These are phyloP conservation scores for Mesoclemmys tuberculata DNA, from an alignment of 2,113 vertebrate genomes.

Conservation along the genomic window DNA sequence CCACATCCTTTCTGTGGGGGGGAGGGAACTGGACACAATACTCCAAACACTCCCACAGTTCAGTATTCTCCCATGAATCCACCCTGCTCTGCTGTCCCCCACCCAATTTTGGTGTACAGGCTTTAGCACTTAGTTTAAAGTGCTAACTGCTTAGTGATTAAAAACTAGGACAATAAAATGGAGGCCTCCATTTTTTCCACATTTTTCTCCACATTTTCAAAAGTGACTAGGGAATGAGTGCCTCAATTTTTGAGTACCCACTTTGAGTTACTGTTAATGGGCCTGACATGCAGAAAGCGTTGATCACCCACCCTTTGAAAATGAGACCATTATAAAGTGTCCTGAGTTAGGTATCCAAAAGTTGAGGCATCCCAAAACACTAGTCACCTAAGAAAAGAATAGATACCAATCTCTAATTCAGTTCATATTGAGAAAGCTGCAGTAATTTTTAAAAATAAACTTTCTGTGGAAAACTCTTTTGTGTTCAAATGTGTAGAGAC, in stretches of 20 bases:
- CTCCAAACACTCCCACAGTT: too few species aligned
- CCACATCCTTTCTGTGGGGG: too few species aligned
- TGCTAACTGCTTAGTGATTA: background rate
- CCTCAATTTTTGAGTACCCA: too few species aligned
- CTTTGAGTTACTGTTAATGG: background rate
- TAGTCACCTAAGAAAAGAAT: too few species aligned
- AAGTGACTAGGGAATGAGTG: too few species aligned
- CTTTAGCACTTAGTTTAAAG: background rate
- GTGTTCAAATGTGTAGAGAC: accelerated
- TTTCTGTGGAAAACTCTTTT: background rate
- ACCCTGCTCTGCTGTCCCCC: background rate
- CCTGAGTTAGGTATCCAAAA: background rate
- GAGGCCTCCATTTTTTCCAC: too few species aligned
- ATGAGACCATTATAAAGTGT: background rate
- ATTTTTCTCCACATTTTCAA: too few species aligned
- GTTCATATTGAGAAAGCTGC: background rate
- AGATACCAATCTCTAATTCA: background rate
- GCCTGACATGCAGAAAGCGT: background rate
- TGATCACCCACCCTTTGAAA: too few species aligned
- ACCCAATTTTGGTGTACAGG: background rate
- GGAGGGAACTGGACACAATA: too few species aligned
- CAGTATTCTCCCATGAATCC: too few species aligned
- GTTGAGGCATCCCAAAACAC: background rate
- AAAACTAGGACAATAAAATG: background rate
- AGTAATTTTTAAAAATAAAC: background rate